Conservation (phyloP, 2,113 vertebrate species). For the Microtus pennsylvanicus region DNA sequence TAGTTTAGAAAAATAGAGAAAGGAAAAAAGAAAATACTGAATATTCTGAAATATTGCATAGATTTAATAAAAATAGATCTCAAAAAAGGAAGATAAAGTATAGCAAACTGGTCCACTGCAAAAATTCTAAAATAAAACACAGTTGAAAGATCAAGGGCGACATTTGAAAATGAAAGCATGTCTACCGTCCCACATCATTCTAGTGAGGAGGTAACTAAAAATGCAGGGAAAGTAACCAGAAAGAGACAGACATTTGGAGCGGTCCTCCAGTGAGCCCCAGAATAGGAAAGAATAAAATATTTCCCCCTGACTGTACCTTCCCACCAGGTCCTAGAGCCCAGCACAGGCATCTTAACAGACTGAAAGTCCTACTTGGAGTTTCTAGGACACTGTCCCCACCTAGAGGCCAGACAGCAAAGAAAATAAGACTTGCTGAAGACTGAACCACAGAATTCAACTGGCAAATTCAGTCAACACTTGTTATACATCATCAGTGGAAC, state of each 20-base stretch:
- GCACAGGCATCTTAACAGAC: background rate
- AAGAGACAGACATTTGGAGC: background rate
- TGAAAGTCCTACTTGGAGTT: conserved; percentile 1
- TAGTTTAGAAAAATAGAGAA: background rate
- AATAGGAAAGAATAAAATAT: background rate
- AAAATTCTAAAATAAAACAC: background rate
- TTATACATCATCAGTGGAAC: background rate
- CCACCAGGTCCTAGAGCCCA: background rate
- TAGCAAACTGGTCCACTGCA: background rate
- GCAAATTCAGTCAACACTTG: background rate
- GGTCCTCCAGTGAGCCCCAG: background rate
- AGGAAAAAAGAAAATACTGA: background rate
- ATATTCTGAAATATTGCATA: background rate
- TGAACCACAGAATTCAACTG: background rate
- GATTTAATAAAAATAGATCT: conserved; percentile 51
- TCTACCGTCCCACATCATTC: background rate
- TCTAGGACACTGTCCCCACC: conserved; percentile 70
- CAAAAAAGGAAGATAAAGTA: background rate
- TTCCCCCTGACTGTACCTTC: background rate
- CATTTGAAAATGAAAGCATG: conserved; percentile 8
- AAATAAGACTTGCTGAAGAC: background rate
- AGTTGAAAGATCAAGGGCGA: conserved; percentile 36
- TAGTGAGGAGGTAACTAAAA: background rate
- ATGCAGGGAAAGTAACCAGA: background rate
- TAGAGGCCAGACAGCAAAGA: conserved; percentile 49